Percentiles rank a stretch among this genome's conserved stretches.
Evolutionary conservation across 2,888 invertebrate genomes (phyloP).

Genomic region (Andrena camellia): DNA sequence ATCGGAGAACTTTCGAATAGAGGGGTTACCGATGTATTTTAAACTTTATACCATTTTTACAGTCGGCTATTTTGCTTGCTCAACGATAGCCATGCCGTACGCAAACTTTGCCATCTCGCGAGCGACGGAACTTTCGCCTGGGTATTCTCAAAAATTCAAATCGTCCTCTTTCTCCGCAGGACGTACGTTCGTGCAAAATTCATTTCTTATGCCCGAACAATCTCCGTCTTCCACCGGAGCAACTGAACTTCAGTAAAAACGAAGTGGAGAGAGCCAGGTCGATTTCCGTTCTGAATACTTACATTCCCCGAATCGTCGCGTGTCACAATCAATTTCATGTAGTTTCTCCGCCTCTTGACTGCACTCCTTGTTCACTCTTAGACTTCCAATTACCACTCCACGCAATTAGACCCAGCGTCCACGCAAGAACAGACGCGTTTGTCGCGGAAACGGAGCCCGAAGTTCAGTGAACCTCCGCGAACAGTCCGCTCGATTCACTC

Average conservation of each 20-base stretch:
- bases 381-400: neutral
- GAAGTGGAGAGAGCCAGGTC: neutral
- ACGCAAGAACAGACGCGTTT: slow-evolving; percentile 2
- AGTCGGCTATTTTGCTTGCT: slow-evolving; percentile 29
- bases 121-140: slow-evolving; percentile 28
- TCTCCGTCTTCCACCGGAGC: neutral
- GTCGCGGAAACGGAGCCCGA: neutral
- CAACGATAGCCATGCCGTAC: slow-evolving; percentile 16
- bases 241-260: neutral
- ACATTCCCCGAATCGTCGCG: neutral
- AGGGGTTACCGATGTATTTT: slow-evolving; percentile 50
- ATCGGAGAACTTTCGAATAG: slow-evolving; percentile 52
- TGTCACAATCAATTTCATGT: neutral
- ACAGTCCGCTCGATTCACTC: slow-evolving; percentile 14
- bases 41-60: slow-evolving; percentile 57
- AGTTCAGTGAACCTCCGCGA: slow-evolving; percentile 7
- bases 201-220: too few species aligned
- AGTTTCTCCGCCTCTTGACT: neutral
- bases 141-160: slow-evolving; percentile 13
- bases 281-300: neutral
- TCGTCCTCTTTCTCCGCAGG: neutral
- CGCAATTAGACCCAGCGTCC: neutral
- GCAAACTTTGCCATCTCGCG: slow-evolving; percentile 36
- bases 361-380: neutral
- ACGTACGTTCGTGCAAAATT: neutral